Evolutionary conservation across 2,888 invertebrate species (phyloP).

Genomic region (Leptura quadrifasciata): DNA sequence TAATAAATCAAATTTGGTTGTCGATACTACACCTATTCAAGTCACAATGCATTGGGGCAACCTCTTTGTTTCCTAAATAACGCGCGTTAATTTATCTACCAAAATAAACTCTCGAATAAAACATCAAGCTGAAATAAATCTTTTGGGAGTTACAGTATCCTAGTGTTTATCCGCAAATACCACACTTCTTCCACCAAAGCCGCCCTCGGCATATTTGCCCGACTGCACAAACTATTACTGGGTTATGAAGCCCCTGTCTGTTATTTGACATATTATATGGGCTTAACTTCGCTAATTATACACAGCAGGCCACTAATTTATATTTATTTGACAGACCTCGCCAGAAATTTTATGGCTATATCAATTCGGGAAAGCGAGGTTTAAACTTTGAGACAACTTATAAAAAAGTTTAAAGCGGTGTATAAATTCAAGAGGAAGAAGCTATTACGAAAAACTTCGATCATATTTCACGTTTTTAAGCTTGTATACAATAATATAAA

Average conservation of each 20-base stretch:
- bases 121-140: slow-evolving; percentile 40
- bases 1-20: too few species aligned
- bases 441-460: background rate
- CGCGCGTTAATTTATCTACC: background rate
- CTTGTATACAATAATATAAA: too few species aligned
- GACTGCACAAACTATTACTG: slow-evolving; percentile 40
- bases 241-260: slow-evolving; percentile 43
- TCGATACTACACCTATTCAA: too few species aligned
- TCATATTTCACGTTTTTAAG: too few species aligned
- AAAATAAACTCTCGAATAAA: slow-evolving; percentile 22
- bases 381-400: background rate
- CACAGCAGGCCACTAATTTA: slow-evolving; percentile 31
- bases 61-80: background rate
- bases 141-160: slow-evolving; percentile 18
- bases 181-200: slow-evolving; percentile 43
- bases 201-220: slow-evolving; percentile 34
- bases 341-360: background rate
- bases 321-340: slow-evolving; percentile 34
- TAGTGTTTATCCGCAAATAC: slow-evolving; percentile 45
- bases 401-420: background rate
- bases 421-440: background rate
- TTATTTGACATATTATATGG: slow-evolving; percentile 44
- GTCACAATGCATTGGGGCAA: background rate
- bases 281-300: slow-evolving; percentile 43
- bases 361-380: background rate